Evolutionary conservation across 2,888 invertebrate genomes (phyloP), one percentile per base, ranked within the genome.

Genomic region (Fragum whitleyi): DNA sequence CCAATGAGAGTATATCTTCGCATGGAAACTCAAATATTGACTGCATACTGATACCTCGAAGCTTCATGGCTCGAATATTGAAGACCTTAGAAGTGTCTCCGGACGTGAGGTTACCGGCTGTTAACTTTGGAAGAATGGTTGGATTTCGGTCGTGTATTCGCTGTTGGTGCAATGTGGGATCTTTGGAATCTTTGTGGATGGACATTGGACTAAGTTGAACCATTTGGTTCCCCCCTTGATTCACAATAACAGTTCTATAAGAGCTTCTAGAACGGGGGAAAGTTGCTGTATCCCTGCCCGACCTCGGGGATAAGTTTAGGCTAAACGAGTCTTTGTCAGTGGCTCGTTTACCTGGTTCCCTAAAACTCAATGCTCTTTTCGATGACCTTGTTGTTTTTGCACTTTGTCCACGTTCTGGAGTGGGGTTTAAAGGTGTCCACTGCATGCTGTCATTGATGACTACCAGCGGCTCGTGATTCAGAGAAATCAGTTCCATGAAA

Each of bases 11-110:
- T 28, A 85, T 79, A 29, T 85, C 85, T 36, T 81, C 83, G 36
- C 85, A 85, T 3, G 83, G 83, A 47, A 85, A 81, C 74, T 85
- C 85, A 68, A 85, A 85, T 19, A 78, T 65, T 5, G 85, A 83
- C 74, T 83, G 81, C 21, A 79, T 78, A 71, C 79, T 83, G 28
- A 85, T 74, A n/a, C 81, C 83, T 39, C 75, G 75, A 1, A 85
- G 65, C 42, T 74, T 57, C 23, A 83, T 59, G 7, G 77, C 72
- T 14, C 79, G 67, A 39, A 83, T 73, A 36, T 77, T 85, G 55
- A 85, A 81, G 2, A 79, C 51, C 32, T 74, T 83, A 0, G 85
- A 85, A 6, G 85, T 83, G 32, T 85, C 83, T 16, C 80, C 81
- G 16, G 71, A 62, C 6, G 83, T 77, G 14, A 85, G 68, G n/a